Evolutionary conservation across 37 sponge, comb jelly and placozoan genomes (phyloP).

Genomic region (Ianthella basta): DNA sequence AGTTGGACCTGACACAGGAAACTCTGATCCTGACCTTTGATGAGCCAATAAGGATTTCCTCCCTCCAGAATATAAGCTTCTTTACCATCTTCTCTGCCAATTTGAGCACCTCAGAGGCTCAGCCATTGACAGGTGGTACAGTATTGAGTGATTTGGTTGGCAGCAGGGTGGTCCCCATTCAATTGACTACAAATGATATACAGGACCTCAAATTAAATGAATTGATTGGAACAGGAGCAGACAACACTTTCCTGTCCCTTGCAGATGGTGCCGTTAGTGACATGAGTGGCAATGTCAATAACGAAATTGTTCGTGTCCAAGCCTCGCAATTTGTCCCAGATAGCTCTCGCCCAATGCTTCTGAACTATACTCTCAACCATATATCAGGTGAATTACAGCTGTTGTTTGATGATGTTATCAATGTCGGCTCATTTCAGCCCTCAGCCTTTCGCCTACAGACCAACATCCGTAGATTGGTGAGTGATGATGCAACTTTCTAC

Average conservation of each 20-base stretch:
- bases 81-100: conserved; percentile 60
- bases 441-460: conserved; percentile 82
- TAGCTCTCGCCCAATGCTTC: conserved; percentile 69
- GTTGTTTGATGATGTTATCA: conserved; percentile 88
- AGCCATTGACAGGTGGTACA: conserved; percentile 58
- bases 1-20: conserved; percentile 71
- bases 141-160: conserved; percentile 61
- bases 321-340: conserved; percentile 69
- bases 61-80: conserved; percentile 60
- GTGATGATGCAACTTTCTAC: conserved; percentile 30
- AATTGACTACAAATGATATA: conserved; percentile 56
- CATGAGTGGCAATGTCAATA: conserved; percentile 56
- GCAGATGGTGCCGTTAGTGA: conserved; percentile 62
- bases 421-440: conserved; percentile 58
- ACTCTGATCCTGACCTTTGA: conserved; percentile 73
- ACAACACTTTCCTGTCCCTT: conserved; percentile 71
- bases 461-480: conserved; percentile 20
- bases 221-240: conserved; percentile 48
- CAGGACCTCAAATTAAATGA: conserved; percentile 61
- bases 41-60: conserved; percentile 79
- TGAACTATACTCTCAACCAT: conserved; percentile 76
- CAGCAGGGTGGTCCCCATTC: conserved; percentile 52
- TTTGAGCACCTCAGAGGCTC: not conserved
- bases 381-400: conserved; percentile 69
- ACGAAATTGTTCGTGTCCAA: conserved; percentile 15